Conservation (phyloP, 2,113 vertebrate species). For the Suricata suricatta region DNA sequence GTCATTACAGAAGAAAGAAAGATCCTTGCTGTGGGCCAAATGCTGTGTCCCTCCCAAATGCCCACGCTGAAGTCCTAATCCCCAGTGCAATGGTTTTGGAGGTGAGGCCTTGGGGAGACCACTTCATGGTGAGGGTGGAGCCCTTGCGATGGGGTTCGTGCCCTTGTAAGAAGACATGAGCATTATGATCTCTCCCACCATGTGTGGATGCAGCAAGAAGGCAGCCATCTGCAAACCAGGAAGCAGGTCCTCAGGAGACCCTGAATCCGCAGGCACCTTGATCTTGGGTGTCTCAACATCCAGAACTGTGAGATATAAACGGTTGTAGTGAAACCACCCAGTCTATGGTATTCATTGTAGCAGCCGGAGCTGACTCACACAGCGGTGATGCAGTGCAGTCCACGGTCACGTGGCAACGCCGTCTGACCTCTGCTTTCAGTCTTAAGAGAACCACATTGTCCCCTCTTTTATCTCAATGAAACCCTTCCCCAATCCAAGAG, state of each 20-base stretch:
- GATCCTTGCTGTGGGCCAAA: neutral
- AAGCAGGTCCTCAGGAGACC: neutral
- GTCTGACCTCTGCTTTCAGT: neutral
- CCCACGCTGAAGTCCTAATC: neutral
- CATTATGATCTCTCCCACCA: neutral
- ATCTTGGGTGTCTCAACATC: neutral
- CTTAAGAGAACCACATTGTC: neutral
- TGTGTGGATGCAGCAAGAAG: neutral
- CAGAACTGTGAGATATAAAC: neutral
- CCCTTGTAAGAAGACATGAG: neutral
- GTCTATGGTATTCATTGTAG: neutral
- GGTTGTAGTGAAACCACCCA: neutral
- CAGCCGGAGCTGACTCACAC: neutral
- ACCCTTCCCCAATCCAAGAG: neutral
- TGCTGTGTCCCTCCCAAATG: neutral
- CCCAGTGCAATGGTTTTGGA: neutral
- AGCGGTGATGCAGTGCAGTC: neutral
- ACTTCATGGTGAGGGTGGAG: neutral
- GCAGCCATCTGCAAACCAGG: neutral
- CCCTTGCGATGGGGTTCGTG: neutral
- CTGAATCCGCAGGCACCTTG: neutral
- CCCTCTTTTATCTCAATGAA: neutral
- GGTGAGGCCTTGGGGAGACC: neutral
- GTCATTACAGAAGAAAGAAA: neutral
- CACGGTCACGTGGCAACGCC: neutral